Evolutionary conservation across 2,797 vertebrate species (phyloP).

Genomic region (Aldrovandia affinis): DNA sequence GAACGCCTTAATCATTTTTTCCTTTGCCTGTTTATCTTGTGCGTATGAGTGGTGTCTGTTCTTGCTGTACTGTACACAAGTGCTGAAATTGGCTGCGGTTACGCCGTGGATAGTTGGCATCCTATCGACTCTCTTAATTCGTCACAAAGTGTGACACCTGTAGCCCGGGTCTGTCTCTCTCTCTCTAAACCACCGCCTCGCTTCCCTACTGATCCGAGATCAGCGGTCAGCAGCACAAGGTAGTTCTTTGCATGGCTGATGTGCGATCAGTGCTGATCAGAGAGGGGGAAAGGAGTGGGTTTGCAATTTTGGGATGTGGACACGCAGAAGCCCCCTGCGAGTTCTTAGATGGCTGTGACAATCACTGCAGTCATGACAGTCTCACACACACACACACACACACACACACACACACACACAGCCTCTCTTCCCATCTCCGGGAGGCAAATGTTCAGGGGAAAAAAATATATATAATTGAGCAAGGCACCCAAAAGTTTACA

Average conservation of each 20-base stretch:
- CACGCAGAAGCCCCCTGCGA: not conserved
- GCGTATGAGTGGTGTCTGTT: not conserved
- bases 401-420: not conserved
- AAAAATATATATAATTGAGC: not conserved
- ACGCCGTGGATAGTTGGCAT: not conserved
- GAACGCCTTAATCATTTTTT: not conserved
- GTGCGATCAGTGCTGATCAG: not conserved
- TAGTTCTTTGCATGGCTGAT: no score
- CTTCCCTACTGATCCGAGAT: no score
- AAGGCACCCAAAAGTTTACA: not conserved
- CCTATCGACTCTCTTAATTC: not conserved
- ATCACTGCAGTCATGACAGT: not conserved
- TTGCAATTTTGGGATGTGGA: not conserved
- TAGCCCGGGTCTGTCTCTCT: no score
- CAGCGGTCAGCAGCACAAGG: no score
- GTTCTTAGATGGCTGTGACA: conserved; percentile 1
- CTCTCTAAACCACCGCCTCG: no score
- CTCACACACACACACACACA: not conserved
- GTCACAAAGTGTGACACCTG: no score
- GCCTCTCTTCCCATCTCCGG: conserved; percentile 1
- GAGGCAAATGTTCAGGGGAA: not conserved
- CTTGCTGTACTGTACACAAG: not conserved
- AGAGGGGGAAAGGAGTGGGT: not conserved
- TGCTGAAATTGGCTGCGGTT: not conserved
- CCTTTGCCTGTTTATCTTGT: not conserved